Percentiles rank a stretch among this genome's conserved stretches.
phyloP scores from a whole-genome alignment of 64 coral and sea anemone genomes.

The Dendrophyllia cribrosa region DNA sequence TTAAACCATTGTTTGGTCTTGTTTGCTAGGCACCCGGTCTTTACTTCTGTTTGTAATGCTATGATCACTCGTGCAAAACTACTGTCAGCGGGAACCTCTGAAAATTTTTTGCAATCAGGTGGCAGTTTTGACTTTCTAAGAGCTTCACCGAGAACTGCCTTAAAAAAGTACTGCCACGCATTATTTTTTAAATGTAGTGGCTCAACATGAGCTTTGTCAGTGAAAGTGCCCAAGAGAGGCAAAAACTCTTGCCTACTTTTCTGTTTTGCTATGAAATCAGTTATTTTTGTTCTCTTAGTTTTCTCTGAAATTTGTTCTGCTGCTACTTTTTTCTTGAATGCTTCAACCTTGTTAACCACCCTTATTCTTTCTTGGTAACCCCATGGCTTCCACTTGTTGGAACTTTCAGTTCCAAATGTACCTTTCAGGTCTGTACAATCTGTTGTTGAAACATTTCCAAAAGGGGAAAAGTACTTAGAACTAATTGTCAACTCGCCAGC shows the following conservation, averaged over 20 bases:
- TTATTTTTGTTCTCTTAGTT: conserved; percentile 57
- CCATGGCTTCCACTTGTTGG: conserved; percentile 81
- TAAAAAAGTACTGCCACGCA: conserved; percentile 22
- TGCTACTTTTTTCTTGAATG: conserved; percentile 53
- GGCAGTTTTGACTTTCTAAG: not conserved
- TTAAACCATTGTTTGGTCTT: conserved; percentile 41
- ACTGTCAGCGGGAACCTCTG: conserved; percentile 24
- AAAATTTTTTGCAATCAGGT: not conserved
- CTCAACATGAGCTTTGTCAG: conserved; percentile 69
- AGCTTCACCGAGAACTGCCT: conserved; percentile 25
- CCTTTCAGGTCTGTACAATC: conserved; percentile 55
- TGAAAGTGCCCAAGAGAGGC: conserved; percentile 56
- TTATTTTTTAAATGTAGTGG: conserved; percentile 77
- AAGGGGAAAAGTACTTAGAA: conserved; percentile 71
- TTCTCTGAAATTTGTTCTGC: conserved; percentile 41
- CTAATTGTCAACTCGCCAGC: conserved; percentile 58
- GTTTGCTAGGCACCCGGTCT: conserved; percentile 14
- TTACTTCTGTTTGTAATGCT: conserved; percentile 21
- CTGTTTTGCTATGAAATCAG: conserved; percentile 45
- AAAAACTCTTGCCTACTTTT: conserved; percentile 79
- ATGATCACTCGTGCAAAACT: not conserved
- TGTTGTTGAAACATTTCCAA: conserved; percentile 65
- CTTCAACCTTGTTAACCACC: conserved; percentile 56
- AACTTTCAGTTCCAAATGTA: conserved; percentile 59
- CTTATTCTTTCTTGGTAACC: conserved; percentile 66